A percentile compares a stretch with the other conserved stretches of the same genome.
Conservation (phyloP, 1,140 invertebrate species). For the Monochamus saltuarius region DNA sequence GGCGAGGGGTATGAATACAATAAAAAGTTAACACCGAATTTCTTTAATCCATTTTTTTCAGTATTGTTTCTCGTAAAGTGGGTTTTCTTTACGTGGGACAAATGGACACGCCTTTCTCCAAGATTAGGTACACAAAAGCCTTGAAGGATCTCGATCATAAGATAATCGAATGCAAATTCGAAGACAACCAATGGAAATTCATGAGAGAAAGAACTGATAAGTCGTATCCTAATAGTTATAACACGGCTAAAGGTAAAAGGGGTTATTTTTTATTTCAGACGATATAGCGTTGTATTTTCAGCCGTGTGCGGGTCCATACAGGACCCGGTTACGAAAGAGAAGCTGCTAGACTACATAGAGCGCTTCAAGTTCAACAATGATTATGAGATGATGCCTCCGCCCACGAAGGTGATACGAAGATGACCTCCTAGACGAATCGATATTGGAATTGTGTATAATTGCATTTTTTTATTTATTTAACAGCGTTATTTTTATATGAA, state of each 20-base stretch:
- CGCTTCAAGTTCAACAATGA: slow-evolving; percentile 63
- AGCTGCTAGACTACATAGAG: slow-evolving; percentile 73
- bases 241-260: slow-evolving; percentile 72
- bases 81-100: slow-evolving; percentile 82
- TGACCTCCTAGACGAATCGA: slow-evolving; percentile 25
- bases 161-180: slow-evolving; percentile 93
- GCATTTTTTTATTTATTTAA: slow-evolving; percentile 11
- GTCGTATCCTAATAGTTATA: slow-evolving; percentile 88
- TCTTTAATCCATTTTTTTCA: slow-evolving; percentile 50
- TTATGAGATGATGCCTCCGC: slow-evolving; percentile 66
- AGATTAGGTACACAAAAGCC: slow-evolving; percentile 76
- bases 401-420: slow-evolving; percentile 50
- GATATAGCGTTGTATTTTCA: too few relatives aligned
- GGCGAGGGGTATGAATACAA: slow-evolving; percentile 64
- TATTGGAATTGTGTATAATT: slow-evolving; percentile 10
- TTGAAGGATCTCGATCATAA: slow-evolving; percentile 84
- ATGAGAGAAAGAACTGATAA: slow-evolving; percentile 97
- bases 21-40: slow-evolving; percentile 8
- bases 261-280: too few relatives aligned
- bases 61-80: slow-evolving; percentile 71
- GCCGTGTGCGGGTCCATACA: slow-evolving; percentile 70
- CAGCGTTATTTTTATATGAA: slow-evolving; percentile 20
- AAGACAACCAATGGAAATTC: slow-evolving; percentile 82
- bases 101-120: slow-evolving; percentile 61
- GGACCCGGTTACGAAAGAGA: slow-evolving; percentile 79